Conservation (phyloP, 2,797 vertebrate genomes). For the Lepus oiostolus region DNA sequence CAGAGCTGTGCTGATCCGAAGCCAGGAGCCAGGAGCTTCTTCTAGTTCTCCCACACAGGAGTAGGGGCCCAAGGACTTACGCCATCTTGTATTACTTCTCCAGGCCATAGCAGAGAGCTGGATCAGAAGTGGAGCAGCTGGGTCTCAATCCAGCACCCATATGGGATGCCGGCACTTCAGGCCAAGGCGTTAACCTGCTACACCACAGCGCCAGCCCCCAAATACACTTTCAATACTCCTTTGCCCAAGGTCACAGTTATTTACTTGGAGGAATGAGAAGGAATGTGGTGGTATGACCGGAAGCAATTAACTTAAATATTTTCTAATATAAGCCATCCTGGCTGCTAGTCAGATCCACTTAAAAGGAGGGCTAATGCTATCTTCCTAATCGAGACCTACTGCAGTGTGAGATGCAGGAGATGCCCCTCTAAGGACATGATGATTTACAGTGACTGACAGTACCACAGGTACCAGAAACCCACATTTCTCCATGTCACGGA, state of each 20-base stretch:
- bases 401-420: neutral
- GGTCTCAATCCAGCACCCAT: no score
- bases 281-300: neutral
- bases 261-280: slow-evolving; percentile 34
- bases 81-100: no score
- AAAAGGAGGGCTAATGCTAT: slow-evolving; percentile 29
- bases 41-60: no score
- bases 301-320: neutral
- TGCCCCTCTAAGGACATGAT: neutral
- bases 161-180: no score
- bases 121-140: no score
- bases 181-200: no score
- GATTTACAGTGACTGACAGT: neutral
- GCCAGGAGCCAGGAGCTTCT: no score
- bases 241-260: neutral
- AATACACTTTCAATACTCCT: neutral
- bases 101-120: no score
- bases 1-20: no score
- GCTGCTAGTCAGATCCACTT: slow-evolving; percentile 5
- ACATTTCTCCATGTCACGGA: neutral
- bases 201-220: no score
- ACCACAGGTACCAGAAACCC: neutral
- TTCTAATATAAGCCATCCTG: neutral
- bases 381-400: neutral
- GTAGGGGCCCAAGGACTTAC: no score